Base-by-base conservation (phyloP, 2,113 vertebrate genomes). In the Oplegnathus fasciatus region DNA sequence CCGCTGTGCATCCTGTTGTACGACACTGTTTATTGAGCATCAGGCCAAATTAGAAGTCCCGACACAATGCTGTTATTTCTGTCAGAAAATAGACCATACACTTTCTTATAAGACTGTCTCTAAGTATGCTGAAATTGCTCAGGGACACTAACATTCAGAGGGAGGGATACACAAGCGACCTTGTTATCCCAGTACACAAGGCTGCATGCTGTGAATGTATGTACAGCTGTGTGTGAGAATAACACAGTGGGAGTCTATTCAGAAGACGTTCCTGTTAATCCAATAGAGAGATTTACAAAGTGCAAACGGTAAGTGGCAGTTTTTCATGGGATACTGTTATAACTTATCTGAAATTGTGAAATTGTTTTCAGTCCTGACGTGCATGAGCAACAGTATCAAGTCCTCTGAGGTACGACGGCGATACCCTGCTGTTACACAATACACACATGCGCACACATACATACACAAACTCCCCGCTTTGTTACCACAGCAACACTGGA, bases 401-500 rank as follows among this genome's bases (percentile, higher is more conserved):
- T 69, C 9, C 30, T 83, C 9, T 34, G n/a, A 84, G 28, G 42
- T 83, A 75, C 75, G n/a, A 73, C 17, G 6, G 11, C 9, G 52
- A 17, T 65, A 73, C 54, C 37, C 60, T 72, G 66, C 24, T 32
- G 26, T 57, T 80, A 68, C 68, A 52, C 64, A 40, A 17, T 22
- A 67, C 32, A 78, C 48, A 76, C 30, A 77, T 15, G 46, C 2
- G 18, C 48, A 55, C 44, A 57, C 52, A 52, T 18, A 73, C 40
- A 75, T 14, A 69, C 0, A 62, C 34, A 65, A 54, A 20, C 34
- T 55, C 72, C 48, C 14, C 11, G 28, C 72, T 81, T 78, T 83
- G 91, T 93, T 88, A 70, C 82, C 76, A 87, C 61, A 82, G 88
- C 86, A 93, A 90, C 91, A 50, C 60, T 18, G 32, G 60, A 78